Conservation (phyloP, 1,140 invertebrate genomes). For the Micrasema minimum region DNA sequence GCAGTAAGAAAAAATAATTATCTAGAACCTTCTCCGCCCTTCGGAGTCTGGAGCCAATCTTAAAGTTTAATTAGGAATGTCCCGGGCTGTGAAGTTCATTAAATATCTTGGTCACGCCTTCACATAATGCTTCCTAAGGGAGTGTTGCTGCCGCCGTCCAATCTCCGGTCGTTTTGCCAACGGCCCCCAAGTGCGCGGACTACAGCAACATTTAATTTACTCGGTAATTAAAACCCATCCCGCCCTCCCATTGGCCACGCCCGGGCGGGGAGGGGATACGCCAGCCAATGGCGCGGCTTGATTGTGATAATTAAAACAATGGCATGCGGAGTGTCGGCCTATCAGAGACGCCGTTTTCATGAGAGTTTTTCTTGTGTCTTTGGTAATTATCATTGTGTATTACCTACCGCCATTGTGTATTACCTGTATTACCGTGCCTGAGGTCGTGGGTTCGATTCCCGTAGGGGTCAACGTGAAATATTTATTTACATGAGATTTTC, state of each 20-base stretch:
- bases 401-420: too few relatives aligned
- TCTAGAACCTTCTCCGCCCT: slow-evolving; percentile 12
- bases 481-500: too few relatives aligned
- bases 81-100: slow-evolving; percentile 38
- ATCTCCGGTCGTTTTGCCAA: slow-evolving; percentile 27
- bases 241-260: slow-evolving; percentile 24
- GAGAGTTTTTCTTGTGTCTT: too few relatives aligned
- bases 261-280: slow-evolving; percentile 21
- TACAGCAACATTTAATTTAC: slow-evolving; percentile 46
- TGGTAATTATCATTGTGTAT: too few relatives aligned
- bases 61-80: slow-evolving; percentile 50
- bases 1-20: slow-evolving; percentile 30
- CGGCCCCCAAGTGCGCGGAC: slow-evolving; percentile 17
- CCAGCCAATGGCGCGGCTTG: slow-evolving; percentile 48
- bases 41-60: slow-evolving; percentile 21
- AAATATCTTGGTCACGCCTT: slow-evolving; percentile 44
- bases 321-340: slow-evolving; percentile 35
- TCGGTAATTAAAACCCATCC: slow-evolving; percentile 50
- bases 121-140: slow-evolving; percentile 39
- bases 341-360: slow-evolving; percentile 32
- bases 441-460: too few relatives aligned
- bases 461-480: too few relatives aligned
- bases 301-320: slow-evolving; percentile 55
- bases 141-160: slow-evolving; percentile 30
- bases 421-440: too few relatives aligned